phyloP scores from a whole-genome alignment of 2,888 invertebrate species.

The Agrenia bidenticulata region DNA sequence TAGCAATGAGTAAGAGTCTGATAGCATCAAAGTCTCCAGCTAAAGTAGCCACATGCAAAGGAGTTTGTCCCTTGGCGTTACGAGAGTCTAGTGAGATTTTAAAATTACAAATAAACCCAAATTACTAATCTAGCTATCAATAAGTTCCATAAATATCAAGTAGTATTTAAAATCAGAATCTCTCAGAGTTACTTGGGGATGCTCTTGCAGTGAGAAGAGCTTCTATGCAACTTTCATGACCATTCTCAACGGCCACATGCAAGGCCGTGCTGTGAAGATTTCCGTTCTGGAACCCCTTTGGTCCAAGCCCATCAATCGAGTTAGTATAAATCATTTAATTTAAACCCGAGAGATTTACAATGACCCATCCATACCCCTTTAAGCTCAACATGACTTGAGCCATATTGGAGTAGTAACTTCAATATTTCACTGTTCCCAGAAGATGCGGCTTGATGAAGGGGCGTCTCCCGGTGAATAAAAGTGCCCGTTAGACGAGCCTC shows the following conservation, averaged over 20 bases:
- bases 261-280: background rate
- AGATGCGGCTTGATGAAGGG: conserved; percentile 70
- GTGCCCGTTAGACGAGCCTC: conserved; percentile 58
- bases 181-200: conserved; percentile 54
- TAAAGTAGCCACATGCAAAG: conserved; percentile 77
- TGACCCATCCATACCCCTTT: conserved; percentile 4
- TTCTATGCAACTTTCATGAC: conserved; percentile 68
- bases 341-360: too few relatives aligned
- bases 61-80: conserved; percentile 73
- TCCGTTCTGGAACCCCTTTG: background rate
- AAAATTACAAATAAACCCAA: too few relatives aligned
- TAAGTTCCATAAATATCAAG: background rate
- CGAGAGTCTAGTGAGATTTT: background rate
- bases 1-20: conserved; percentile 70
- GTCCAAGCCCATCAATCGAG: too few relatives aligned
- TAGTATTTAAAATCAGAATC: background rate
- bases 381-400: background rate
- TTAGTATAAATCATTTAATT: too few relatives aligned
- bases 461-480: conserved; percentile 63
- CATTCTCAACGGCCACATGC: conserved; percentile 64
- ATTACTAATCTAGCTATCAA: too few relatives aligned
- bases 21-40: conserved; percentile 80
- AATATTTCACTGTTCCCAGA: conserved; percentile 7
- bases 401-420: conserved; percentile 9
- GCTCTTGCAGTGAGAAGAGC: conserved; percentile 75